These are phyloP conservation scores for Machimus atricapillus DNA, from an alignment of 2,888 invertebrate species.

Conservation along the genomic window DNA sequence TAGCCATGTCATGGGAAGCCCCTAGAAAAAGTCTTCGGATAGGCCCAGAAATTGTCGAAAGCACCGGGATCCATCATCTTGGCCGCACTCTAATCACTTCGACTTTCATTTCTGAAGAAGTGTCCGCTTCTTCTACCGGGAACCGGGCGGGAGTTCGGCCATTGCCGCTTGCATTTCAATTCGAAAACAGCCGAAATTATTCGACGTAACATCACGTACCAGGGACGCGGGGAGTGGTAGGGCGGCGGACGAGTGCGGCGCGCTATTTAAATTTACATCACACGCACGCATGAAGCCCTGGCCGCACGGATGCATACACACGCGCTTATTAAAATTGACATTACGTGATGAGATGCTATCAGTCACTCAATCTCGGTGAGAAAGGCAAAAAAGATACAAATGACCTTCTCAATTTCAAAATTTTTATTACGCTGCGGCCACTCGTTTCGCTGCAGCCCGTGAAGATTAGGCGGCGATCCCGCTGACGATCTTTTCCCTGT, in stretches of 20 bases:
- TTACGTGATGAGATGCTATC: slow-evolving; percentile 48
- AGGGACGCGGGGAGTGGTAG: not conserved
- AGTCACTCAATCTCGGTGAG: slow-evolving; percentile 40
- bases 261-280: slow-evolving; percentile 20
- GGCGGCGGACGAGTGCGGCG: not conserved
- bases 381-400: slow-evolving; percentile 38
- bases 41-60: not conserved
- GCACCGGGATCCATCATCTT: not conserved
- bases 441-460: not conserved
- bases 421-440: slow-evolving; percentile 4
- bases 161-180: slow-evolving; percentile 22
- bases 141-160: slow-evolving; percentile 9
- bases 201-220: slow-evolving; percentile 15
- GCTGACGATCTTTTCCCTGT: not conserved
- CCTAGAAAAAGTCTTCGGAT: not conserved
- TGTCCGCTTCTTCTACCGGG: slow-evolving; percentile 15
- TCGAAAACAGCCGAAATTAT: slow-evolving; percentile 24
- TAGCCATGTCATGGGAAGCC: slow-evolving; percentile 29
- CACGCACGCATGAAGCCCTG: not conserved
- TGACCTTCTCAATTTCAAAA: slow-evolving; percentile 46
- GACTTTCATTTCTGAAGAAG: slow-evolving; percentile 39
- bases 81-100: slow-evolving; percentile 16
- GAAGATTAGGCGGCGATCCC: not conserved
- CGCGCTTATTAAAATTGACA: slow-evolving; percentile 46
- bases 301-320: slow-evolving; percentile 42